phyloP scores from a whole-genome alignment of 2,888 invertebrate species.

The Pammene fasciana region DNA sequence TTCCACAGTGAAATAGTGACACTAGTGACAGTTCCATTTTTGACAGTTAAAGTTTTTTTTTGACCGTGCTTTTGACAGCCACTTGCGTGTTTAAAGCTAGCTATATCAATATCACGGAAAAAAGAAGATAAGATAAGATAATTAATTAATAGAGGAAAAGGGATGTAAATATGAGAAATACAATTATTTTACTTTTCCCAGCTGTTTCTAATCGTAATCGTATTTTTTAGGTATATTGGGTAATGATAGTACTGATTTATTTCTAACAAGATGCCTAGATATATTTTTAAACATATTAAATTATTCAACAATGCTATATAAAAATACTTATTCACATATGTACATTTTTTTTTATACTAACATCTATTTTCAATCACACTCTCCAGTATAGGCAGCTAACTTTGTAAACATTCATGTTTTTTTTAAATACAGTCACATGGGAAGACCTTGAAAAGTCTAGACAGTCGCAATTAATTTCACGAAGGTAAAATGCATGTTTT shows the following conservation, averaged over 20 bases:
- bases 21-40: background rate
- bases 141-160: too few relatives aligned
- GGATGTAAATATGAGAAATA: too few relatives aligned
- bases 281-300: too few relatives aligned
- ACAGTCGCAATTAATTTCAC: constrained; percentile 14
- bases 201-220: too few relatives aligned
- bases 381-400: background rate
- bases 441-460: constrained; percentile 20
- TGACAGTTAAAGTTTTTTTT: background rate
- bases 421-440: constrained; percentile 10
- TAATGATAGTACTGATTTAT: too few relatives aligned
- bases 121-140: too few relatives aligned
- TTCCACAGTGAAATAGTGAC: background rate
- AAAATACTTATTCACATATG: too few relatives aligned
- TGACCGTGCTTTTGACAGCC: background rate
- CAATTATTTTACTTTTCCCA: too few relatives aligned
- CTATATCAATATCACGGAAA: background rate
- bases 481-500: constrained; percentile 14
- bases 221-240: too few relatives aligned
- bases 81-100: background rate
- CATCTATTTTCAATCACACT: background rate
- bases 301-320: too few relatives aligned
- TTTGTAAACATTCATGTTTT: background rate
- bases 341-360: too few relatives aligned
- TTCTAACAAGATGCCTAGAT: too few relatives aligned